Percentiles rank a stretch among this genome's conserved stretches.
phyloP scores from a whole-genome alignment of 2,113 vertebrate species.

The Fukomys damarensis region DNA sequence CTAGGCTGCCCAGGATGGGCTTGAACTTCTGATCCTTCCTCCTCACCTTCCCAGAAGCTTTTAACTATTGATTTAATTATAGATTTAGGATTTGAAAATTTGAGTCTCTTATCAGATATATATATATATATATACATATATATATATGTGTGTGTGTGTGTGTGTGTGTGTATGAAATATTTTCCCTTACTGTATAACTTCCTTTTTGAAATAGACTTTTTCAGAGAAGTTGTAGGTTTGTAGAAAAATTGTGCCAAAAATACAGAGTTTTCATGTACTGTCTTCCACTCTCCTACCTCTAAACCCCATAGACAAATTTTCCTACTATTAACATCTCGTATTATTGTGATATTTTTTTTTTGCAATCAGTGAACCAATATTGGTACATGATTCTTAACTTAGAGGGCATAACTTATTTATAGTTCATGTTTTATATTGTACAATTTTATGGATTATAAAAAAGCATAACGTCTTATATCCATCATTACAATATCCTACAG shows the following conservation, averaged over 20 bases:
- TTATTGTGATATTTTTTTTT: background rate
- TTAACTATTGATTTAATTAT: background rate
- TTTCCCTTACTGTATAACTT: background rate
- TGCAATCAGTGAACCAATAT: background rate
- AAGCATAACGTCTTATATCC: background rate
- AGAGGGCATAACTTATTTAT: background rate
- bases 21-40: background rate
- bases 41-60: background rate
- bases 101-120: background rate
- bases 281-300: background rate
- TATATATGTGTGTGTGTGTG: no score
- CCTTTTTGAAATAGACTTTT: background rate
- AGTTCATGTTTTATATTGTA: background rate
- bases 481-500: background rate
- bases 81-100: background rate
- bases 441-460: background rate
- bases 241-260: background rate
- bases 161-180: background rate
- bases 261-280: background rate
- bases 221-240: background rate
- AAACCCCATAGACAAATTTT: background rate
- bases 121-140: no score
- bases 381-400: background rate
- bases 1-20: background rate
- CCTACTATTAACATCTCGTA: background rate